Evolutionary conservation across 2,888 invertebrate genomes (phyloP).

Genomic region (Drosophila quinaria): DNA sequence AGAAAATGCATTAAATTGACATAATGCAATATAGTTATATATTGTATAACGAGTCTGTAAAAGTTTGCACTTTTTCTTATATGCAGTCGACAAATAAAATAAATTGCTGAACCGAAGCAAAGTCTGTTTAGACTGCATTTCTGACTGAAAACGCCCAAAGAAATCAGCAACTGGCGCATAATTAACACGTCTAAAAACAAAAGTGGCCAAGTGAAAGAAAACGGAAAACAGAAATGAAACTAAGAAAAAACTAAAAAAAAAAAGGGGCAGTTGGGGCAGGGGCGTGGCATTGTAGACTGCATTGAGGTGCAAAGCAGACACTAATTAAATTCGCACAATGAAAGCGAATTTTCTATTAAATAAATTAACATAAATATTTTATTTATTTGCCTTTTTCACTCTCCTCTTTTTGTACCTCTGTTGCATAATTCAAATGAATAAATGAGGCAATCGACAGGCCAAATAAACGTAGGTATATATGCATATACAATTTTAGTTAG

Average conservation of each 20-base stretch:
- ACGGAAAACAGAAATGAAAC: constrained; percentile 19
- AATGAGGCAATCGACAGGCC: constrained; percentile 58
- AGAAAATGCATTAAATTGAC: not conserved
- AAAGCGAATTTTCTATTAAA: constrained; percentile 66
- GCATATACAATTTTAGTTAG: not conserved
- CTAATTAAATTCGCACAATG: constrained; percentile 63
- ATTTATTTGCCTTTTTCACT: constrained; percentile 46
- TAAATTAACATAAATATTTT: constrained; percentile 70
- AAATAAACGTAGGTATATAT: constrained; percentile 6
- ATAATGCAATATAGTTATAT: not conserved
- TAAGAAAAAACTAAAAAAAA: not conserved
- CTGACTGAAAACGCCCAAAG: constrained; percentile 11
- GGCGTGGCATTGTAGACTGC: constrained; percentile 34
- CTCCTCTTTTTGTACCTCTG: not conserved
- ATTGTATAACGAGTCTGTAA: constrained; percentile 10
- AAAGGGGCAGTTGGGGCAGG: not conserved
- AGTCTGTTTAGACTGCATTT: constrained; percentile 12
- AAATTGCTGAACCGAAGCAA: constrained; percentile 23
- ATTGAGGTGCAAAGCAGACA: constrained; percentile 58
- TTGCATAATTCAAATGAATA: constrained; percentile 35
- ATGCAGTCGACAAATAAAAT: not conserved
- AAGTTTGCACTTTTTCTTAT: not conserved
- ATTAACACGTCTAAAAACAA: constrained; percentile 59
- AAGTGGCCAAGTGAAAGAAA: constrained; percentile 39
- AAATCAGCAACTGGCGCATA: constrained; percentile 44